Base-by-base conservation (phyloP, 92 coral and sea anemone species). In the Heliopora coerulea region DNA sequence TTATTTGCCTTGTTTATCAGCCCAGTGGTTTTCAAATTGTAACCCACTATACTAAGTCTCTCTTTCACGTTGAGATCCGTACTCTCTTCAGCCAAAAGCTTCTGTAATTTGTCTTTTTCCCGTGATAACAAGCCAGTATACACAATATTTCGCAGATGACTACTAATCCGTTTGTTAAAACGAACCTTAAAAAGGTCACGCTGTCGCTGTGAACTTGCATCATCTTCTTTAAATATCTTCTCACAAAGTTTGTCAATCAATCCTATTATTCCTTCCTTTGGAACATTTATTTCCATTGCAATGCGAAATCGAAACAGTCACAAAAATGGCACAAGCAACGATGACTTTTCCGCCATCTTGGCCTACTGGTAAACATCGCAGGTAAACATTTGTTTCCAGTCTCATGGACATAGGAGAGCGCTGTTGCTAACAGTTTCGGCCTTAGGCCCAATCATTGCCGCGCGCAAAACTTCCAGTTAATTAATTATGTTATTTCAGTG, bases 201-300 rank as follows among this genome's bases (percentile, higher is more conserved):
- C 10, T 17, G 7, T 23, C 48, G 39, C 10, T 17, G 7, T 23
- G 1, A 14, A 44, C n/a, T 37, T 14, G 24, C 24, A 30, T 23
- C 1, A 10, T 67, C 40, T 35, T 46, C 74, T 46, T 34, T 25
- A 24, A 67, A 67, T 67, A 67, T 67, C 29, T 29, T 67, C 59
- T 67, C 59, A 44, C 58, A 46, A 0, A 67, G 74, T 23, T 67
- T 67, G 29, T 48, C 39, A 28, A 67, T 20, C 49, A 67, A 15
- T 26, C 40, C 49, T 37, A 40, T 67, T 67, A 67, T 49, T 0
- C 58, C 35, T 21, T 49, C 25, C 21, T 67, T 20, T 44, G 74
- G 59, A 34, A 67, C 54, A 56, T 44, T 49, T 46, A 44, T 67
- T 44, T 67, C 74, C 74, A 67, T 67, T 9, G 37, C 74, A 44